Base-by-base conservation (phyloP, 2,888 invertebrate species). In the Fragum sueziense region DNA sequence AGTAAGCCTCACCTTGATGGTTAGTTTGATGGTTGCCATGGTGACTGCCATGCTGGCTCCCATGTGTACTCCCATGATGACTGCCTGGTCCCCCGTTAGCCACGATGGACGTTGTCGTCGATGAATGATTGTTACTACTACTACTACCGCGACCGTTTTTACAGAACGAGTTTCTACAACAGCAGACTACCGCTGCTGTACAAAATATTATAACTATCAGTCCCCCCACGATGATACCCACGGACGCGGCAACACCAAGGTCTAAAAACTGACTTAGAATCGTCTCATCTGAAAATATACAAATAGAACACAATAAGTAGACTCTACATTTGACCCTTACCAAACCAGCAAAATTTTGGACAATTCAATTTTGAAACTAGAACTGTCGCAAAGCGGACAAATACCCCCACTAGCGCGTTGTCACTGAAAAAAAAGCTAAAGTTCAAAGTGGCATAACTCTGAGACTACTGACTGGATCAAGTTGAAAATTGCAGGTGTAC, bases 201-300 rank as follows among this genome's bases (percentile, higher is more conserved):
- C 90, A 91, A 33, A 91, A 90, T 29, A 92, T 86, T 54, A 91
- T 78, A 3, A 92, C 89, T 59, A 92, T 90, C 27, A 92, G 88
- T 72, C 90, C 90, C 27, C 92, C 92, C 1, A 92, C 91, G 0
- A 91, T 90, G 75, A 92, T 92, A 51, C 91, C 91, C 37, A 93
- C 89, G 31, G 91, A 89, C 0, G 92, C 92, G 27, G 92, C 91
- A n/a, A 93, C 90, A 0, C 92, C 92, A 27, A 92, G 88, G 0
- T 90, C 88, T 74, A 91, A 85, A 78, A 92, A 91, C 76, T 87
- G 87, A 78, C 85, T 84, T 29, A 90, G 74, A 47, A 90, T 84
- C 34, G 80, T 82, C 17, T 85, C 85, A 61, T 89, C 90, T 90
- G 89, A 37, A 89, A 87, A 65, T 65, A 41, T 22, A 65, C n/a